phyloP scores from a whole-genome alignment of 2,113 vertebrate genomes.

The Podarcis cretensis region DNA sequence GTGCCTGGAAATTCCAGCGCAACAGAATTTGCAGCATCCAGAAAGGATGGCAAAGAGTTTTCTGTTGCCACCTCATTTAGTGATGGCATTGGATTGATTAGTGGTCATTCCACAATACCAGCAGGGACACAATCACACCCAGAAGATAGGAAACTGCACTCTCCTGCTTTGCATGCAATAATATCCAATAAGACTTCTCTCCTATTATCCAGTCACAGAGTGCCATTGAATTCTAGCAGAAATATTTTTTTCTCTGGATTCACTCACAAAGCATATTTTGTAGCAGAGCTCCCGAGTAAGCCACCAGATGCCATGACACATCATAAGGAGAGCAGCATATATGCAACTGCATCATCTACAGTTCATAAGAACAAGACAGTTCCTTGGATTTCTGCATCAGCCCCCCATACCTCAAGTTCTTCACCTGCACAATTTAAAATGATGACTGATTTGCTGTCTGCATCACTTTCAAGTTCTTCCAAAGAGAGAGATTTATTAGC shows the following conservation, averaged over 20 bases:
- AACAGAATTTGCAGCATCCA: constrained; percentile 11
- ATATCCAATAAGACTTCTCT: background rate
- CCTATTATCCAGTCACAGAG: constrained; percentile 39
- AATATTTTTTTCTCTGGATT: background rate
- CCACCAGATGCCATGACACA: background rate
- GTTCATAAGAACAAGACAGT: constrained; percentile 36
- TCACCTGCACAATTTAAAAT: background rate
- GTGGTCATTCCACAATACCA: constrained; percentile 34
- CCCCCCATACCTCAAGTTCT: constrained; percentile 27
- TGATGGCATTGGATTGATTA: constrained; percentile 10
- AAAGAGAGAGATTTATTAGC: constrained; percentile 34
- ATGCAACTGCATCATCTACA: constrained; percentile 20
- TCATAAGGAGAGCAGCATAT: background rate
- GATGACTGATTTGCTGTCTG: constrained; percentile 26
- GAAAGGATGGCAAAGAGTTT: background rate
- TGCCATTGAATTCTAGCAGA: constrained; percentile 4
- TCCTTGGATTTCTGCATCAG: constrained; percentile 18
- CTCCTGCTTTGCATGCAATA: constrained; percentile 38
- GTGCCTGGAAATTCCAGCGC: background rate
- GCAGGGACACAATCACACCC: constrained; percentile 16
- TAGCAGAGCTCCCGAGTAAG: constrained; percentile 15
- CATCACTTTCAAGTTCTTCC: constrained; percentile 11
- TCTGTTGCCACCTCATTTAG: background rate
- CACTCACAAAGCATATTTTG: constrained; percentile 22
- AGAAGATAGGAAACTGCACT: constrained; percentile 8